These are phyloP conservation scores for Prostheceraeus crozeri DNA, from an alignment of 2,888 invertebrate species.

Conservation along the genomic window DNA sequence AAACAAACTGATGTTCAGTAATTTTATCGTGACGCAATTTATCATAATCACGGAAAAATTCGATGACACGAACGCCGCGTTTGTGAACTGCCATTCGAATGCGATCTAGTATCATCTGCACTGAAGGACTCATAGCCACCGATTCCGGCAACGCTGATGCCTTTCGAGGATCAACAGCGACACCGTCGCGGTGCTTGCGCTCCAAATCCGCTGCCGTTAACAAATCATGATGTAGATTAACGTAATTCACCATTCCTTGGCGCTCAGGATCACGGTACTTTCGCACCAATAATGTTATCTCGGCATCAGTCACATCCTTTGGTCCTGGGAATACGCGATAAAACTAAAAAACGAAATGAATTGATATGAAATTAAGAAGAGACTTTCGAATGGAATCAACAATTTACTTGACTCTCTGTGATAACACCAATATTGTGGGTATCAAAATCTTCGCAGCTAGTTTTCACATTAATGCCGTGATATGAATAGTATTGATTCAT, in stretches of 20 bases:
- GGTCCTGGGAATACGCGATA: conserved; percentile 55
- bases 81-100: conserved; percentile 53
- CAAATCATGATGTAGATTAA: conserved; percentile 56
- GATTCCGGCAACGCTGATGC: background rate
- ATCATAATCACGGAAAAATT: conserved; percentile 56
- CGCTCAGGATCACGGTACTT: conserved; percentile 52
- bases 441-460: conserved; percentile 55
- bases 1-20: conserved; percentile 56
- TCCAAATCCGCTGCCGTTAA: conserved; percentile 32
- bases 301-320: conserved; percentile 51
- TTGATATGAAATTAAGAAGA: too few species aligned
- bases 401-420: conserved; percentile 54
- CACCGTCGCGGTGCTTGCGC: too few species aligned
- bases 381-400: conserved; percentile 18
- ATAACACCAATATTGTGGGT: conserved; percentile 53
- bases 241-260: conserved; percentile 53
- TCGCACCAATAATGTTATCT: conserved; percentile 49
- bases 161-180: background rate
- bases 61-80: conserved; percentile 52
- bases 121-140: conserved; percentile 44
- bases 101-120: conserved; percentile 54
- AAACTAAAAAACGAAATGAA: too few species aligned
- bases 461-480: conserved; percentile 52
- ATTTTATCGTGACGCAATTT: conserved; percentile 53
- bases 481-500: conserved; percentile 51